A percentile compares a stretch with the other conserved stretches of the same genome.
phyloP scores from a whole-genome alignment of 2,888 invertebrate species.

The Cyaniris semiargus region DNA sequence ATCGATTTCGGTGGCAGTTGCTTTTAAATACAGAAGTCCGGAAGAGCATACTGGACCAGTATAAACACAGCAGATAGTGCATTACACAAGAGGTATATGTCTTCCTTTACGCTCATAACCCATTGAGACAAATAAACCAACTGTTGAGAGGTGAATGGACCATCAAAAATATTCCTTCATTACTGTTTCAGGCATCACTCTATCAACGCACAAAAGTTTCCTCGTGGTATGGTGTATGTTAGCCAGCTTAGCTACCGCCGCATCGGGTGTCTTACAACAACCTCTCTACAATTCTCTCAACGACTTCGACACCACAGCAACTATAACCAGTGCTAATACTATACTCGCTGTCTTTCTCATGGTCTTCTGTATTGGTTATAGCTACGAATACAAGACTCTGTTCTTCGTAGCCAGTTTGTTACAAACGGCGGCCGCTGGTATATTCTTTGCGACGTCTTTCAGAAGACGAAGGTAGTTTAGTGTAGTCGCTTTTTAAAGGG shows the following conservation, averaged over 20 bases:
- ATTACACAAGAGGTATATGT: no score
- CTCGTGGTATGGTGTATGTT: conserved; percentile 71
- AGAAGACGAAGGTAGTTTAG: conserved; percentile 56
- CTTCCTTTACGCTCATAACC: no score
- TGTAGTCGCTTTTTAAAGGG: neutral
- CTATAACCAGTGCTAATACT: conserved; percentile 66
- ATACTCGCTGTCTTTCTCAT: conserved; percentile 63
- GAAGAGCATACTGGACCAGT: no score
- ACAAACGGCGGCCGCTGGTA: conserved; percentile 59
- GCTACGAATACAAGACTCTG: conserved; percentile 65
- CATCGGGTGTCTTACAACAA: conserved; percentile 64
- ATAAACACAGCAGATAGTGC: no score
- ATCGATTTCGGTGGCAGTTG: no score
- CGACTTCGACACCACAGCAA: conserved; percentile 72
- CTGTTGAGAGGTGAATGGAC: no score
- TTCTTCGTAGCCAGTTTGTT: conserved; percentile 65
- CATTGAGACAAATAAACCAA: no score
- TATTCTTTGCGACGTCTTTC: conserved; percentile 65
- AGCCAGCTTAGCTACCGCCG: conserved; percentile 66
- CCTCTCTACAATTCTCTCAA: conserved; percentile 69
- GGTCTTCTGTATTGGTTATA: conserved; percentile 61
- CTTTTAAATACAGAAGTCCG: no score
- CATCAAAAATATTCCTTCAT: no score
- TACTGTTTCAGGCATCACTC: conserved; percentile 58
- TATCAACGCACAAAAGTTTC: conserved; percentile 60